Evolutionary conservation across 2,888 invertebrate species (phyloP), one percentile per base, ranked within the genome.

Genomic region (Rhaphigaster nebulosa): DNA sequence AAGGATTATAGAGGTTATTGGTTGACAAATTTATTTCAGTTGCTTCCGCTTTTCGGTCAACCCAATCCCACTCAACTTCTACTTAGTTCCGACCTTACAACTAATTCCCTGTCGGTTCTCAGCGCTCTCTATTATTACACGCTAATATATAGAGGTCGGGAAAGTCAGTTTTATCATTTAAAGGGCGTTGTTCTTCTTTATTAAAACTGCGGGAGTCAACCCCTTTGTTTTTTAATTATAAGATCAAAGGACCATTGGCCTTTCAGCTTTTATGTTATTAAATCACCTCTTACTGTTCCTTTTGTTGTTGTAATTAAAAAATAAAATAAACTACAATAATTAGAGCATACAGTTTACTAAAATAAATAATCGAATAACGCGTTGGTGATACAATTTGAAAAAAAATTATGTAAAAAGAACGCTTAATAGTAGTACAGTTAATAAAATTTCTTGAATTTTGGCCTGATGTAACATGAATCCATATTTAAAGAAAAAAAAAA

Each of bases 21-120:
- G 84, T 84, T 41, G 84, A 84, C 84, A 84, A 84, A 45, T 84
- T 84, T 84, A 84, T 84, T 84, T 45, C 45, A 80, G 80, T 84
- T 84, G n/a, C n/a, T 50, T 45, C 84, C 26, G 84, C 38, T 84
- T 84, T 84, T 45, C 26, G 84, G 45, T 23, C n/a, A n/a, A 41
- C 23, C 41, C 41, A 80, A 41, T 26, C 38, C 26, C 13, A 41
- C 84, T 84, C 41, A 84, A 45, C 41, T 45, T 84, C 45, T 45
- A 6, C 84, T 84, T 38, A 80, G 18, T 26, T 41, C 26, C 41
- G 2, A 12, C 41, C 65, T 15, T 20, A 84, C 23, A 84, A 45
- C n/a, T 84, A 84, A 84, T 84, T 84, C 29, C 10, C 23, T 6
- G 8, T 26, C 41, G 2, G 20, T 10, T 26, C n/a, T 50, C 18